Evolutionary conservation across 2,888 invertebrate genomes (phyloP), one percentile per base, ranked within the genome.

Genomic region (Phortica okadai): DNA sequence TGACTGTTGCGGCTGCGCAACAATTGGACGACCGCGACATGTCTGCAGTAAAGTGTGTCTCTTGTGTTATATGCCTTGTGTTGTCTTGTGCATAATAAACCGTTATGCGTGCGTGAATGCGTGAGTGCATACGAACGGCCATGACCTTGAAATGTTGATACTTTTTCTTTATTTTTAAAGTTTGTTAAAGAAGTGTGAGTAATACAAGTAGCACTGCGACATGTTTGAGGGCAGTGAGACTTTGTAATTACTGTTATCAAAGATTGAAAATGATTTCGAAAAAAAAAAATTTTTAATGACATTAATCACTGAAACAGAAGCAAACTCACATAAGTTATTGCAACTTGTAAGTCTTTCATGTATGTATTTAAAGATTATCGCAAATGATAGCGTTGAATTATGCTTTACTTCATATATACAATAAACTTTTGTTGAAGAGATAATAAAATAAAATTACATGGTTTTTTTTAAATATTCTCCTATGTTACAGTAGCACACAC

Each of bases 21-120:
- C 54, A 54, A 41, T 72, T 72, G 70, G 70, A 72, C 41, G 70
- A n/a, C 70, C 70, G 70, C 70, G 70, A 72, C 70, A 72, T 72
- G 70, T 72, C 70, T 72, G 70, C 69, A 70, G 21, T 45, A 16
- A 50, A 62, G 25, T 70, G 45, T 70, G 25, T 70, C 50, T 70
- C 50, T 10, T 10, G 45, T 64, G 33, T 67, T 45, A 67, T 25
- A 16, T 70, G 44, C 54, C n/a, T 21, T 59, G 6, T 21, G 25
- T 16, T n/a, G 59, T 33, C 33, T 33, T 62, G 10, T 72, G 70
- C 70, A 72, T 72, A 72, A 72, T 72, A 72, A 72, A 54, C 70
- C 70, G 70, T 72, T 72, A 72, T 33, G 50, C 21, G 16, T 42
- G n/a, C n/a, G n/a, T 42, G 42, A 66, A 42, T 16, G 44, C 8